Evolutionary conservation across 2,888 invertebrate species (phyloP), one percentile per base, ranked within the genome.

Genomic region (Scaptodrosophila latifasciaeformis): DNA sequence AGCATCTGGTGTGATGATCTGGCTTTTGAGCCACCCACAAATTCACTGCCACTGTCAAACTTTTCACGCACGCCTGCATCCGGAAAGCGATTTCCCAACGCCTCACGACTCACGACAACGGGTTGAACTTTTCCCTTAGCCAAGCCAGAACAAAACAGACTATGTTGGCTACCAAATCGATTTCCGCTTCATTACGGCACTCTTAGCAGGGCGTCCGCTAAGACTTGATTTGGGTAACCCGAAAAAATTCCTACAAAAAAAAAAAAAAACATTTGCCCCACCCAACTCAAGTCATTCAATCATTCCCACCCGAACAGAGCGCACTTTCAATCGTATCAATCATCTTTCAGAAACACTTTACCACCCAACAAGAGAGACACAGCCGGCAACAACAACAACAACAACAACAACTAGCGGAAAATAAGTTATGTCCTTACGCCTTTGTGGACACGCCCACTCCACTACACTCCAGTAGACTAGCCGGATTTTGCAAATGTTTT

Each of bases 11-110:
- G n/a, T n/a, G n/a, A n/a, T n/a, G n/a, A n/a, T n/a, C n/a, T n/a
- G n/a, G n/a, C n/a, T n/a, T n/a, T n/a, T n/a, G n/a, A n/a, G n/a
- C n/a, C n/a, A n/a, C n/a, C n/a, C n/a, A n/a, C n/a, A n/a, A n/a
- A n/a, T n/a, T n/a, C n/a, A n/a, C n/a, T n/a, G 29, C 13, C 30
- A 17, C 57, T 65, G 59, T 62, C 71, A 59, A 71, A 75, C 69
- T 74, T 75, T 74, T 78, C 79, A 75, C 72, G 74, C 74, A 75
- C 74, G 74, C 76, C 72, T 67, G 75, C 65, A 64, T 58, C 58
- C 77, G 79, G 67, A 76, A 71, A 74, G 72, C 71, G 71, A 68
- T 74, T 78, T 75, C 68, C 68, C 62, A 56, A 45, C 19, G 27
- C 34, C 30, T 19, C 40, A 40, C 52, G 55, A 65, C 62, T 67